phyloP scores from a whole-genome alignment of 2,113 vertebrate genomes.

The Neogale vison region DNA sequence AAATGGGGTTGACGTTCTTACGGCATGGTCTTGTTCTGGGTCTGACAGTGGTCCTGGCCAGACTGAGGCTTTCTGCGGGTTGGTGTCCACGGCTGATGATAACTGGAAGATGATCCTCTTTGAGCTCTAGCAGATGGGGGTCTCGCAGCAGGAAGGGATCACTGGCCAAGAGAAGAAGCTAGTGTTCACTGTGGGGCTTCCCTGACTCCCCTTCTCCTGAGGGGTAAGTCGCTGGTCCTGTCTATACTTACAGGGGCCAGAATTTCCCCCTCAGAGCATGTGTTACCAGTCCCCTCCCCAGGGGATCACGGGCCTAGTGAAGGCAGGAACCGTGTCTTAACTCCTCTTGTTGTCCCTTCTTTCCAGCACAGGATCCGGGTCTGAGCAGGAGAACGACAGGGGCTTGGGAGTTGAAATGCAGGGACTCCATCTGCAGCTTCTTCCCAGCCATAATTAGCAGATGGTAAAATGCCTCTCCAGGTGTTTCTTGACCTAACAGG shows the following conservation, averaged over 20 bases:
- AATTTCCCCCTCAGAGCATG: neutral
- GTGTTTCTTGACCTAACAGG: constrained; percentile 70
- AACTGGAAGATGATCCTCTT: neutral
- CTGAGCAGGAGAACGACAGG: neutral
- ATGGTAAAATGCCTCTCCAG: constrained; percentile 59
- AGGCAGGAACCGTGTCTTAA: neutral
- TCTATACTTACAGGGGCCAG: neutral
- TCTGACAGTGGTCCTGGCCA: neutral
- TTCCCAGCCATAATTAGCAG: constrained; percentile 50
- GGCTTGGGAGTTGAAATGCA: neutral
- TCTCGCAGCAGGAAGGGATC: neutral
- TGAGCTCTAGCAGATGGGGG: neutral
- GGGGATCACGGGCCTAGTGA: neutral
- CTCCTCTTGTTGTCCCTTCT: neutral
- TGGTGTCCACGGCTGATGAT: neutral
- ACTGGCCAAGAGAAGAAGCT: neutral
- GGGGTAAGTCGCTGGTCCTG: neutral
- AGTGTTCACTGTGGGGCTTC: neutral
- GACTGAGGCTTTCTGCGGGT: neutral
- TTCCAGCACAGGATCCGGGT: neutral
- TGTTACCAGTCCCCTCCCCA: too few relatives aligned
- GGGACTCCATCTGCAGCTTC: neutral
- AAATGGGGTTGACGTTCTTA: neutral
- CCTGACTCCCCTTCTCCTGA: neutral
- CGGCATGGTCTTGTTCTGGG: neutral